A percentile compares a stretch with the other conserved stretches of the same genome.
phyloP scores from a whole-genome alignment of 2,113 vertebrate species.

The Lampris megalopsis region DNA sequence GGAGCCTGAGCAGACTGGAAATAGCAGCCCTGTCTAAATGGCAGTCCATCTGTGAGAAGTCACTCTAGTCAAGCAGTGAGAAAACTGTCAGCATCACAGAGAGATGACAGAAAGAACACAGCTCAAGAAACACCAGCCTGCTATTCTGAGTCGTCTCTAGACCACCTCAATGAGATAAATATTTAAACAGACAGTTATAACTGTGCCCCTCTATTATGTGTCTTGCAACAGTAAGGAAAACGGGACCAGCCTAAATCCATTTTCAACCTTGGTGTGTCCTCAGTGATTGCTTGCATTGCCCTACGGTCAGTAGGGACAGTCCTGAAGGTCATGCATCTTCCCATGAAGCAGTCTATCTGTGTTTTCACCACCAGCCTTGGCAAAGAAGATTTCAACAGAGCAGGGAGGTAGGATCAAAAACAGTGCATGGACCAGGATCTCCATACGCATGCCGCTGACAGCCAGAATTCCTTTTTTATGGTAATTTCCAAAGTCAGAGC shows the following conservation, averaged over 20 bases:
- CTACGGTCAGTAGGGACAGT: not conserved
- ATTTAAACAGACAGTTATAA: conserved; percentile 15
- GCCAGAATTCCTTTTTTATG: conserved; percentile 32
- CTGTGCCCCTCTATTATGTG: not conserved
- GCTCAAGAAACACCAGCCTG: conserved; percentile 3
- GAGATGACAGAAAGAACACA: conserved; percentile 19
- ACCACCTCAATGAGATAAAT: not conserved
- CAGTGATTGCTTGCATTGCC: not conserved
- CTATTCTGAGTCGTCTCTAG: conserved; percentile 8
- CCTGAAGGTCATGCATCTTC: not conserved
- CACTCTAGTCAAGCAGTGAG: conserved; percentile 32
- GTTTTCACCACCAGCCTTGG: not conserved
- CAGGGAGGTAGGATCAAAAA: not conserved
- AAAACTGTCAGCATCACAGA: conserved; percentile 20
- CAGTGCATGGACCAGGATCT: not conserved
- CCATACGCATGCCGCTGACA: conserved; percentile 3
- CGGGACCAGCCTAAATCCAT: not conserved
- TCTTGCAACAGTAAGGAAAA: conserved; percentile 4
- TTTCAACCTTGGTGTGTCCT: conserved; percentile 6
- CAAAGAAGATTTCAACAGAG: not conserved
- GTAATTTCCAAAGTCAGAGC: conserved; percentile 21
- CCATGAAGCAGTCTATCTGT: not conserved
- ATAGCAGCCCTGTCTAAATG: conserved; percentile 2
- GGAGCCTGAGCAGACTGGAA: conserved; percentile 25
- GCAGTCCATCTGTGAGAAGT: conserved; percentile 11